These are phyloP conservation scores for Penelope pileata DNA, from an alignment of 2,113 vertebrate species.

Conservation along the genomic window DNA sequence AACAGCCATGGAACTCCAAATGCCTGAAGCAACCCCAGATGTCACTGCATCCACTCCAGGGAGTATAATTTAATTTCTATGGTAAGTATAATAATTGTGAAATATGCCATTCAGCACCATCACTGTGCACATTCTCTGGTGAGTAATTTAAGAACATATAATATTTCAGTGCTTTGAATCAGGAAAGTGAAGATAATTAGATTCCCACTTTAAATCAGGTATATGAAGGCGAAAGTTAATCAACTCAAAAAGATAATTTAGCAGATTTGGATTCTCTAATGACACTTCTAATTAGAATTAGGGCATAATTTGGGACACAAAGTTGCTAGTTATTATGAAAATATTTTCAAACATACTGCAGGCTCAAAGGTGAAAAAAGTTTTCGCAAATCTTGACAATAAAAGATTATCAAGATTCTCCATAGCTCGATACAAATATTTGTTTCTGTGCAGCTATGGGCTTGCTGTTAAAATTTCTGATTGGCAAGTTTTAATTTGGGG, in stretches of 20 bases:
- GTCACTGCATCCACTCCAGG: conserved; percentile 51
- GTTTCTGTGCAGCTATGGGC: not conserved
- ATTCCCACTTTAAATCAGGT: conserved; percentile 48
- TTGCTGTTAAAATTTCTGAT: not conserved
- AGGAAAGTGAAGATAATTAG: conserved; percentile 47
- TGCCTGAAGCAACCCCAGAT: conserved; percentile 72
- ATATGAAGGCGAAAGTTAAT: conserved; percentile 57
- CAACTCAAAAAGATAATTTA: conserved; percentile 65
- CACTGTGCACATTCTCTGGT: conserved; percentile 14
- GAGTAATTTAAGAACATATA: conserved; percentile 59
- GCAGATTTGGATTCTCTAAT: conserved; percentile 53
- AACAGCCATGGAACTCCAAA: conserved; percentile 65
- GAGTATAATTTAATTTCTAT: conserved; percentile 72
- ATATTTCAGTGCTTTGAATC: conserved; percentile 50
- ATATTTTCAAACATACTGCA: conserved; percentile 51
- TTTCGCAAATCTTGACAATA: conserved; percentile 2
- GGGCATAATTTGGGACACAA: conserved; percentile 54
- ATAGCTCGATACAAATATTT: not conserved
- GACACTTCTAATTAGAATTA: conserved; percentile 56
- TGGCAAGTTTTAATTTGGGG: not conserved
- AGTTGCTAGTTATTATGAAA: conserved; percentile 56
- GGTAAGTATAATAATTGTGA: conserved; percentile 59
- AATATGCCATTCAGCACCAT: conserved; percentile 65
- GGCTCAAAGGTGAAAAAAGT: conserved; percentile 18
- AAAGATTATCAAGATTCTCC: not conserved